Base-by-base conservation (phyloP, 2,113 vertebrate genomes). In the Parus major region DNA sequence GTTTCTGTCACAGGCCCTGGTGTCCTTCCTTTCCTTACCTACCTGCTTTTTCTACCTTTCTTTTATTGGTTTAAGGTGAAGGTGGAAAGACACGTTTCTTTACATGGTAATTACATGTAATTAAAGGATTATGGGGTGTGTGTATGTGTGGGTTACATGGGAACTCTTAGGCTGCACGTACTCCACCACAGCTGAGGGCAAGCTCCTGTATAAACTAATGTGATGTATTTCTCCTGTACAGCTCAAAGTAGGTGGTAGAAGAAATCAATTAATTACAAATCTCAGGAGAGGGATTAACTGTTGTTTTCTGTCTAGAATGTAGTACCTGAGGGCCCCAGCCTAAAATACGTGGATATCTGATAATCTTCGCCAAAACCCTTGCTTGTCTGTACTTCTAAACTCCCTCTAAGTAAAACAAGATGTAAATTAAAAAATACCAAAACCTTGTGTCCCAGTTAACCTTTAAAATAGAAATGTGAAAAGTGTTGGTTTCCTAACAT, bases 141-240 rank as follows among this genome's bases (percentile, higher is more conserved):
- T 47, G 33, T 44, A 21, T 0, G 0, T 6, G 39, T 57, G 52
- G 46, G 19, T 65, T 86, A 65, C 0, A 0, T 1, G 6, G 63
- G 73, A 86, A 16, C 65, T 71, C 41, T 52, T 36, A 7, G 29
- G 39, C n/a, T 77, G 46, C 12, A 3, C 3, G 1, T 52, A 2
- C 12, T 41, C 28, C 35, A 65, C 28, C 10, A 2, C 2, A 46
- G 36, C 49, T 86, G 41, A 83, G 15, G 73, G n/a, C 50, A 80
- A 4, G 17, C n/a, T n/a, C 59, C 41, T 53, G 0, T 50, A 5
- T 36, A 66, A 77, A 41, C 10, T 52, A 25, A 23, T 1, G 3
- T 14, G 25, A 24, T 42, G 10, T 42, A 31, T 77, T 94, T 70
- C 13, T 83, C 17, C 55, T 71, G 22, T 60, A 35, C 21, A 86